Conservation (phyloP, 35 echinoderm and acorn worm genomes). For the Stichopus chloronotus region DNA sequence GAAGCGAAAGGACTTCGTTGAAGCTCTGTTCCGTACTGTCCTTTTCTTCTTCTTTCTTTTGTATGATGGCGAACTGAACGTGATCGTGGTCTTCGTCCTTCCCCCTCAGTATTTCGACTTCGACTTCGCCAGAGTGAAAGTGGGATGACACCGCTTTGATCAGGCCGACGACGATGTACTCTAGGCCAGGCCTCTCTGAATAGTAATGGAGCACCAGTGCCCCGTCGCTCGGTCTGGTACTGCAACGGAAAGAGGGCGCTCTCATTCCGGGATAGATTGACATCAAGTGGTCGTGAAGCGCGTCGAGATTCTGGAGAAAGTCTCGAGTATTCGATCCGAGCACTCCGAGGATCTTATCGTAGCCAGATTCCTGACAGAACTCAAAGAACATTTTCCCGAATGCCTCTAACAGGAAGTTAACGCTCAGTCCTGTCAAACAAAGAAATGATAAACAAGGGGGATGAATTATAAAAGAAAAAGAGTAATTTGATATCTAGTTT, state of each 20-base stretch:
- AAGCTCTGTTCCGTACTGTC: constrained; percentile 37
- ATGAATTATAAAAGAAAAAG: no score
- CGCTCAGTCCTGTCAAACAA: constrained; percentile 72
- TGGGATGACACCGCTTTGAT: constrained; percentile 74
- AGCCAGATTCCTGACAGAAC: constrained; percentile 84
- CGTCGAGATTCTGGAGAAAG: constrained; percentile 90
- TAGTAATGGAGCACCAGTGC: constrained; percentile 99
- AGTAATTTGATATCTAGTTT: no score
- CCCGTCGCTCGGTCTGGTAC: constrained; percentile 79
- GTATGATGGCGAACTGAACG: constrained; percentile 93
- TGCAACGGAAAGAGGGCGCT: constrained; percentile 95
- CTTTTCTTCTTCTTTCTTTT: constrained; percentile 64
- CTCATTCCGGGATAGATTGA: constrained; percentile 93
- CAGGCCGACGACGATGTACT: constrained; percentile 88
- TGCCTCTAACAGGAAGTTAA: constrained; percentile 80
- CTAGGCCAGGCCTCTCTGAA: constrained; percentile 86
- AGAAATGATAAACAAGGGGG: neutral
- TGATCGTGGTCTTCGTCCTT: constrained; percentile 90
- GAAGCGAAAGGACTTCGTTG: constrained; percentile 49
- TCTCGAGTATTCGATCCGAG: constrained; percentile 86
- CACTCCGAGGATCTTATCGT: constrained; percentile 87
- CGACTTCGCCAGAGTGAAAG: constrained; percentile 78
- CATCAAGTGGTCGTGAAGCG: constrained; percentile 89
- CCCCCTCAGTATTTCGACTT: constrained; percentile 82
- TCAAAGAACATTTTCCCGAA: constrained; percentile 93